A percentile compares a stretch with the other conserved stretches of the same genome.
Evolutionary conservation across 2,797 vertebrate species (phyloP).

Genomic region (Lemur catta): DNA sequence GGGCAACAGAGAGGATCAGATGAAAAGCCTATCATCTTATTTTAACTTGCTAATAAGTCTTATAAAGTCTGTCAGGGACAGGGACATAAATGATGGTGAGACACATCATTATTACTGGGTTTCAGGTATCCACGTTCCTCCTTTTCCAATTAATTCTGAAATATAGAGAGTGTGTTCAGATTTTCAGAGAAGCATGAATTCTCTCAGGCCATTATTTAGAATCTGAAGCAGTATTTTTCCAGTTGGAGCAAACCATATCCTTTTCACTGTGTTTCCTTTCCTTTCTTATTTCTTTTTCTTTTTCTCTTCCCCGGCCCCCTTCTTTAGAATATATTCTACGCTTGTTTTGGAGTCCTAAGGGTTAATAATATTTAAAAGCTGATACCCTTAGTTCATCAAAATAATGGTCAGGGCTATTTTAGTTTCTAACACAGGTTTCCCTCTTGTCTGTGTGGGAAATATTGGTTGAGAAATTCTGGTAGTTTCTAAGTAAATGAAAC

Average conservation of each 20-base stretch:
- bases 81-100: neutral
- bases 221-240: neutral
- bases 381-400: neutral
- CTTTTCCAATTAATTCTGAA: slow-evolving; percentile 38
- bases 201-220: slow-evolving; percentile 27
- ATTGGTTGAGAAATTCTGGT: neutral
- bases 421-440: neutral
- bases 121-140: neutral
- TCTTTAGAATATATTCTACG: neutral
- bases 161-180: neutral
- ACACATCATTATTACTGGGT: neutral
- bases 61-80: neutral
- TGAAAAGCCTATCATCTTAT: neutral
- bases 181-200: slow-evolving; percentile 14
- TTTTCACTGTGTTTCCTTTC: neutral
- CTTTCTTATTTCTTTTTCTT: neutral
- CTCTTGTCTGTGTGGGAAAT: neutral
- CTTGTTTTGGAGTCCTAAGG: neutral
- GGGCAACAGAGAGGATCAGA: neutral
- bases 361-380: neutral
- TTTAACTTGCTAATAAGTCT: slow-evolving; percentile 37
- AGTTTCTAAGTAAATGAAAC: neutral
- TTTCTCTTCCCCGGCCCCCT: neutral
- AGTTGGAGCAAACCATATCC: neutral
- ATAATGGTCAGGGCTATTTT: neutral